Conservation (phyloP, 2,888 invertebrate genomes). For the Physocephala rufipes region DNA sequence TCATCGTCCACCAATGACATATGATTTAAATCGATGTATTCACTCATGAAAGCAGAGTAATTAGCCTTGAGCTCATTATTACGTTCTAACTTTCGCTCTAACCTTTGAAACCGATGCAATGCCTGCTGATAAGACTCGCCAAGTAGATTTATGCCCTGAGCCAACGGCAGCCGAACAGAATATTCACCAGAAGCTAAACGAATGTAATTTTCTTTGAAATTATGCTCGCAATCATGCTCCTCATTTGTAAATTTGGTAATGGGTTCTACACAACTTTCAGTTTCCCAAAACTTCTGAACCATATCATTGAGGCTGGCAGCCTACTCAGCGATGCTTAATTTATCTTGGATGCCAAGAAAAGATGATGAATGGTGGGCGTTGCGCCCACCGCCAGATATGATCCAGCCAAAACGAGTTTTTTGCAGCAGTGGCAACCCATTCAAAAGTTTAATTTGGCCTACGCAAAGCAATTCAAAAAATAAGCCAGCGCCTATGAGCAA, state of each 20-base stretch:
- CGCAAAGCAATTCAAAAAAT: slow-evolving; percentile 44
- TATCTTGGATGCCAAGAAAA: background rate
- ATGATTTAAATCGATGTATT: slow-evolving; percentile 3
- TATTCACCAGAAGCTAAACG: too few species aligned
- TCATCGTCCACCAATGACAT: background rate
- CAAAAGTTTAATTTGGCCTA: slow-evolving; percentile 42
- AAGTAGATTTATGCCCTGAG: too few species aligned
- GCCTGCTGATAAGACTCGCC: too few species aligned
- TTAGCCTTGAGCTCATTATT: too few species aligned
- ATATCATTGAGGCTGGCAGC: background rate
- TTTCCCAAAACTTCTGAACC: slow-evolving; percentile 27
- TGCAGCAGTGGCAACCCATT: slow-evolving; percentile 34
- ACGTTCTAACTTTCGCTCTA: too few species aligned
- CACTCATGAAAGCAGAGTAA: too few species aligned
- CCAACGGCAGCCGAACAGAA: too few species aligned
- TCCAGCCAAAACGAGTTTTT: slow-evolving; percentile 29
- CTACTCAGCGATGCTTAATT: background rate
- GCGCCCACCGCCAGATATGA: background rate
- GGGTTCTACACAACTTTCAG: too few species aligned
- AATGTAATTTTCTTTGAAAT: too few species aligned
- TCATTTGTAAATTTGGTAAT: too few species aligned
- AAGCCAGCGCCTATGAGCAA: slow-evolving; percentile 42
- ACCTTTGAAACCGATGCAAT: too few species aligned
- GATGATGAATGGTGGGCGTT: background rate
- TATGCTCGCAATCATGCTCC: too few species aligned